Evolutionary conservation across 2,888 invertebrate species (phyloP).

Genomic region (Gerosis bhagava): DNA sequence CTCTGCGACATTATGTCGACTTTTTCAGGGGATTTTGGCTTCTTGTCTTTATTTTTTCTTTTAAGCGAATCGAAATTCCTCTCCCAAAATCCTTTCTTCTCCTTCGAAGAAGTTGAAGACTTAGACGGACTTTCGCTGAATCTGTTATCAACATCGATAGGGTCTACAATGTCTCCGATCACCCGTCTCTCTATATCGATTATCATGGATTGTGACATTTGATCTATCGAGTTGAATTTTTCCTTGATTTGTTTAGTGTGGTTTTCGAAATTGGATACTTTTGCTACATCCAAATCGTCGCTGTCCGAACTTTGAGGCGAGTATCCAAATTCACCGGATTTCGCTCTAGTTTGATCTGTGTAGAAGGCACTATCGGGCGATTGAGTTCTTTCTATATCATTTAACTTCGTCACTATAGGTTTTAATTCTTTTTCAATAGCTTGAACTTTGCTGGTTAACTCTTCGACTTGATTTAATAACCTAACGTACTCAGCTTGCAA

Average conservation of each 20-base stretch:
- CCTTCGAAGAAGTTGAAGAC: conserved; percentile 65
- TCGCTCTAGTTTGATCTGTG: conserved; percentile 77
- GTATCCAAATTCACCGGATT: conserved; percentile 74
- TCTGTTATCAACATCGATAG: conserved; percentile 44
- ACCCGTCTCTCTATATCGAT: conserved; percentile 71
- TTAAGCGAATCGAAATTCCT: conserved; percentile 77
- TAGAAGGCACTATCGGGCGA: conserved; percentile 78
- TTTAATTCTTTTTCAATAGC: conserved; percentile 86
- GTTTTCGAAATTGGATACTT: conserved; percentile 61
- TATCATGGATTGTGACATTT: conserved; percentile 79
- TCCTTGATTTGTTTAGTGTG: conserved; percentile 69
- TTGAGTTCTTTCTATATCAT: conserved; percentile 69
- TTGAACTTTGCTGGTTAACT: conserved; percentile 85
- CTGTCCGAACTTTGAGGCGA: conserved; percentile 75
- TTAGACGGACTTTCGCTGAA: conserved; percentile 66
- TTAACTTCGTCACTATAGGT: conserved; percentile 63
- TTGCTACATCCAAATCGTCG: conserved; percentile 65
- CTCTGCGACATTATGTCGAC: conserved; percentile 79
- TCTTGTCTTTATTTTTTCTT: conserved; percentile 60
- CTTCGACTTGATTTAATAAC: conserved; percentile 82
- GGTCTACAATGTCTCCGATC: conserved; percentile 47
- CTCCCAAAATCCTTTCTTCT: conserved; percentile 80
- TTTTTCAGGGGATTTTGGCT: conserved; percentile 65
- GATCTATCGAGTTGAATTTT: conserved; percentile 75
- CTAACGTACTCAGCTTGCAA: conserved; percentile 84